phyloP scores from a whole-genome alignment of 2,113 vertebrate species.

The Rallus limicola region DNA sequence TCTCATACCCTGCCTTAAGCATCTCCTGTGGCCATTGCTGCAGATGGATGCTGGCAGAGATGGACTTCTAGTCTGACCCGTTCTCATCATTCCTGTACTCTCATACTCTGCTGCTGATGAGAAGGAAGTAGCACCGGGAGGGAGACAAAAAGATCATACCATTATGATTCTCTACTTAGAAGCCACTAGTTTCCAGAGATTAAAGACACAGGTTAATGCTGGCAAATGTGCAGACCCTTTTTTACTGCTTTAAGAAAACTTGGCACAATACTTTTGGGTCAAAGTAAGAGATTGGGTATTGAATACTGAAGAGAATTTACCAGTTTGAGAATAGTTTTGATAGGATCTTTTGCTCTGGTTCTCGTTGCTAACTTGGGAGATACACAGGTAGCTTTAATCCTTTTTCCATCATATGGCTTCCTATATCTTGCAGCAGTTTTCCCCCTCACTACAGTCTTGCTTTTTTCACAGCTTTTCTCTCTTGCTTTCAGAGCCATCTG shows the following conservation, averaged over 20 bases:
- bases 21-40: not conserved
- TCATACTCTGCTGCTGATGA: not conserved
- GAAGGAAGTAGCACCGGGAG: not conserved
- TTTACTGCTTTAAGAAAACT: not conserved
- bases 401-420: not conserved
- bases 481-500: conserved; percentile 59
- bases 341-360: not conserved
- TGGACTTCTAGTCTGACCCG: not conserved
- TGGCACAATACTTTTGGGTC: not conserved
- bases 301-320: not conserved
- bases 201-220: not conserved
- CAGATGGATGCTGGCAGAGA: not conserved
- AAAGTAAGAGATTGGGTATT: not conserved
- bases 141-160: not conserved
- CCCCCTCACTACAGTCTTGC: conserved; percentile 5
- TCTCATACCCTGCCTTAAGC: not conserved
- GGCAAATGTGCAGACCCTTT: not conserved
- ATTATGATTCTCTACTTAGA: not conserved
- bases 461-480: conserved; percentile 57
- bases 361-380: not conserved
- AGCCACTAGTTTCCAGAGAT: not conserved
- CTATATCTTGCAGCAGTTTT: not conserved
- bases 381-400: not conserved
- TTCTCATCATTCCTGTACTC: not conserved
- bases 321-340: not conserved